These are phyloP conservation scores for Phallusia fumigata DNA, from an alignment of 23 tunicate genomes.

Conservation along the genomic window DNA sequence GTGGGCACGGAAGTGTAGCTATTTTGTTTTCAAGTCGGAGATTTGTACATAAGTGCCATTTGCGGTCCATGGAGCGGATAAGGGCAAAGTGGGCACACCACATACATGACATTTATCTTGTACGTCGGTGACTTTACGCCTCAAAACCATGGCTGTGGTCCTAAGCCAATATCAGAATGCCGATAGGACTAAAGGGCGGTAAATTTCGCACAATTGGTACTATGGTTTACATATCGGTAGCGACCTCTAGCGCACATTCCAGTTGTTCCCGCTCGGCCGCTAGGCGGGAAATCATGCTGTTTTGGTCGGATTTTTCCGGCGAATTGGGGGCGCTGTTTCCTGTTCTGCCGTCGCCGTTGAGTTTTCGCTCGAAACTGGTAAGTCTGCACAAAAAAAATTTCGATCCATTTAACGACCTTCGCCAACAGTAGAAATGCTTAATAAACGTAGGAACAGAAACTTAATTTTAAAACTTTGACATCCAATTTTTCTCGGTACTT, in stretches of 20 bases:
- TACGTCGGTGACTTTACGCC: background rate
- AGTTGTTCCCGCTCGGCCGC: background rate
- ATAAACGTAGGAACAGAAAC: no score
- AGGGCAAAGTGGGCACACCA: background rate
- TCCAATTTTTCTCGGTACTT: no score
- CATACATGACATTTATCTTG: background rate
- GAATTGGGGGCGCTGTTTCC: background rate
- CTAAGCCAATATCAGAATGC: background rate
- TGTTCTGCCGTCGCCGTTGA: background rate
- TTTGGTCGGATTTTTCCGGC: background rate
- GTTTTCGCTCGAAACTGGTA: background rate
- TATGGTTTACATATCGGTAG: background rate
- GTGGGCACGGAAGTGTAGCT: no score
- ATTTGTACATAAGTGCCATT: no score
- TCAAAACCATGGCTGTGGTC: background rate
- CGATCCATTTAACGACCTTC: no score
- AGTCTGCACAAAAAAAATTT: background rate
- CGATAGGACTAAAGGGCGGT: no score
- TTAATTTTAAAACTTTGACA: no score
- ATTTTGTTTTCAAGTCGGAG: no score
- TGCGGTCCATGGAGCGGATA: no score
- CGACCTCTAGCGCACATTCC: slow-evolving; percentile 7
- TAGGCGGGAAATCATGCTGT: background rate
- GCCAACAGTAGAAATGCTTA: no score
- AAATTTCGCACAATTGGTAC: background rate